Evolutionary conservation across 2,797 vertebrate genomes (phyloP), one percentile per base, ranked within the genome.

Genomic region (Tolypeutes matacus): DNA sequence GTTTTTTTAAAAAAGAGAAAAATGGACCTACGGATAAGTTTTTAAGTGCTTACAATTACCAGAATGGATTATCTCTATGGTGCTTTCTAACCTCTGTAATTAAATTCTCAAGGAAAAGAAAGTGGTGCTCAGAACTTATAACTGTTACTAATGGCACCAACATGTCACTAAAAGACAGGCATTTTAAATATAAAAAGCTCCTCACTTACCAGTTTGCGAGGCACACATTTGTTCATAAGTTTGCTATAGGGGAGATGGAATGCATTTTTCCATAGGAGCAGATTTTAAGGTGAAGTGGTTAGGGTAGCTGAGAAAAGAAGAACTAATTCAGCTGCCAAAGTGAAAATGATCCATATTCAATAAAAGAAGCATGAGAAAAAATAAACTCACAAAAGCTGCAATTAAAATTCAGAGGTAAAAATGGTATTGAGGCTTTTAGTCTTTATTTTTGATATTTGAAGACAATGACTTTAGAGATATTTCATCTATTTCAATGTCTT

Each of bases 131-230:
- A 53, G 67, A 91, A 80, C 34, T 62, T 36, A 9, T 58, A 92
- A 81, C 64, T 82, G 27, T 82, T 94, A 92, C 56, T 92, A 78
- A 90, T 83, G 62, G 69, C 23, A 67, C 5, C 49, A n/a, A 69
- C 15, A 65, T 72, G 92, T 87, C 49, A 9, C 34, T 56, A 42
- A 91, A 87, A 80, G 25, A 51, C 60, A 92, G 65, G 58, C 0
- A 78, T 85, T 77, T 78, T 93, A 64, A 78, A 93, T 78, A 92
- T 36, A 94, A 49, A 88, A 89, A 46, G n/a, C 60, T 58, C 8
- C 18, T 10, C 42, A 77, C 7, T 42, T 82, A 77, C 12, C 9
- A 78, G 51, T 65, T 53, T 88, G 77, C 34, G 27, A 72, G 31
- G 39, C 20, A 81, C 23, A 42, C 7, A 77, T 86, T 82, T 94